Conservation (phyloP, 2,888 invertebrate genomes). For the Pollenia amentaria region DNA sequence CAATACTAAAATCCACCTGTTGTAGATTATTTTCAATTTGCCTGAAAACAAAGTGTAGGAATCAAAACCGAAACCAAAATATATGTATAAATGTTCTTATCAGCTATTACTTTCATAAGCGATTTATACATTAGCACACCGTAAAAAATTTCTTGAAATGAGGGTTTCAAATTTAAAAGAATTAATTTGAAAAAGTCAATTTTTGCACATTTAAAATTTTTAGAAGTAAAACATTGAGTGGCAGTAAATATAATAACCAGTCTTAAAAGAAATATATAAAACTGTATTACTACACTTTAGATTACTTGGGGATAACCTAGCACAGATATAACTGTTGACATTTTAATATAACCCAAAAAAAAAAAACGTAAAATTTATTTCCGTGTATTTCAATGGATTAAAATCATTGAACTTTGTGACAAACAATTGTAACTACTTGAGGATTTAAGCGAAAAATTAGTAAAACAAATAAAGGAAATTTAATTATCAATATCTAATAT, state of each 20-base stretch:
- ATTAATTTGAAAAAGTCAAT: too few species aligned
- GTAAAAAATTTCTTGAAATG: too few species aligned
- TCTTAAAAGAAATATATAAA: too few species aligned
- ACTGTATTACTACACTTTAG: too few species aligned
- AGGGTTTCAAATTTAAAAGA: too few species aligned
- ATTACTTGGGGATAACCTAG: too few species aligned
- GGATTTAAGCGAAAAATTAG: not conserved
- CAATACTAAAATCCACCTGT: constrained; percentile 67
- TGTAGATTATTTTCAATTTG: constrained; percentile 56
- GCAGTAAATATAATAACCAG: too few species aligned
- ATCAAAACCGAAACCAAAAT: constrained; percentile 23
- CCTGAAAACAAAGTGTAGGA: constrained; percentile 19
- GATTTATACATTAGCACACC: constrained; percentile 26
- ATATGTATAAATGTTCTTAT: constrained; percentile 49
- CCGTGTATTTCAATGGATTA: constrained; percentile 27
- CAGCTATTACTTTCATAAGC: constrained; percentile 39
- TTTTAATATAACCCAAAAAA: too few species aligned
- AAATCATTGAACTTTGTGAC: constrained; percentile 61
- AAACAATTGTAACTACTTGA: constrained; percentile 20
- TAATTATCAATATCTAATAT: constrained; percentile 34
- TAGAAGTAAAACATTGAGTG: too few species aligned
- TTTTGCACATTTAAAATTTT: too few species aligned
- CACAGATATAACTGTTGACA: too few species aligned
- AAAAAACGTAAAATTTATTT: not conserved
- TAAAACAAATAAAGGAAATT: constrained; percentile 4